Conservation (phyloP, 2,888 invertebrate species). For the Nesidiocoris tenuis region DNA sequence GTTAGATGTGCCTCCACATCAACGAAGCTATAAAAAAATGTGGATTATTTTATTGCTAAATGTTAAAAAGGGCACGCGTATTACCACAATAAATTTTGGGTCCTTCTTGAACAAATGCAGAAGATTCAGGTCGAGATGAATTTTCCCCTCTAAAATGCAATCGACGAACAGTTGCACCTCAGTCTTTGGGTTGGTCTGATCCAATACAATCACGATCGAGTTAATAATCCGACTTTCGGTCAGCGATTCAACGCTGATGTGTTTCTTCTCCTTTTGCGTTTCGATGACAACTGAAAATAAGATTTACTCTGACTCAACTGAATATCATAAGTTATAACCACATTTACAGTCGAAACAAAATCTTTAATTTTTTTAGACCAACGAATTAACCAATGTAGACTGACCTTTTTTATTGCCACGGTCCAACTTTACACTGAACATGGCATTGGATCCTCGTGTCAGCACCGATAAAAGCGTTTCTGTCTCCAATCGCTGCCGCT, state of each 20-base stretch:
- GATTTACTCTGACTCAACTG: no score
- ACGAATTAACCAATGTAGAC: background rate
- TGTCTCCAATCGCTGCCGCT: conserved; percentile 55
- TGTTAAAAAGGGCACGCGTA: no score
- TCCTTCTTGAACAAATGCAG: conserved; percentile 62
- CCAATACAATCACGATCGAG: conserved; percentile 60
- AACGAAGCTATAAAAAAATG: no score
- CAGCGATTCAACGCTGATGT: conserved; percentile 63
- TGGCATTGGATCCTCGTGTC: conserved; percentile 59
- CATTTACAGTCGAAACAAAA: no score
- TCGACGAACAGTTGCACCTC: conserved; percentile 66
- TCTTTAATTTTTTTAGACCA: no score
- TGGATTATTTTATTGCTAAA: no score
- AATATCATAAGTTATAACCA: no score
- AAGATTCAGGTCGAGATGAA: conserved; percentile 61
- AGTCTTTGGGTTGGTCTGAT: conserved; percentile 61
- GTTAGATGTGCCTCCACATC: no score
- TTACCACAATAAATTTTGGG: conserved; percentile 62
- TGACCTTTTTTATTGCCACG: conserved; percentile 60
- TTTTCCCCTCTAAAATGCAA: conserved; percentile 65
- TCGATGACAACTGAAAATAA: conserved; percentile 65
- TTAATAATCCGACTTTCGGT: conserved; percentile 60
- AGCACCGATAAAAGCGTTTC: conserved; percentile 62
- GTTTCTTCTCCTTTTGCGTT: conserved; percentile 63
- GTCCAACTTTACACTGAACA: conserved; percentile 61